Percentiles rank a stretch among this genome's conserved stretches.
Conservation (phyloP, 1,140 invertebrate species). For the Bombyx mori region DNA sequence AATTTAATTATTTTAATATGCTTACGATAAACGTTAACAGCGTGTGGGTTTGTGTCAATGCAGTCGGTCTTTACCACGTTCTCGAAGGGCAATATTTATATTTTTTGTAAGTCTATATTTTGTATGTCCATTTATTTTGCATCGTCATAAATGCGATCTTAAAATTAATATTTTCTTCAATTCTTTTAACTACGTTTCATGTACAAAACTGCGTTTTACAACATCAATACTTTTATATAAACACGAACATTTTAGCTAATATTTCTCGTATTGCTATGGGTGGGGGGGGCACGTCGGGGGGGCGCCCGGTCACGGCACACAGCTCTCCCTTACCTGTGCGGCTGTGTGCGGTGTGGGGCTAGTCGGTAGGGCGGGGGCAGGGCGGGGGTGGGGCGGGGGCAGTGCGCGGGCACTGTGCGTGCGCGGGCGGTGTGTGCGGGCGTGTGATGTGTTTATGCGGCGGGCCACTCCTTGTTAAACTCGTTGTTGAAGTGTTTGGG, state of each 20-base stretch:
- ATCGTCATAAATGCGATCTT: too few species aligned
- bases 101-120: conserved; percentile 10
- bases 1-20: conserved; percentile 11
- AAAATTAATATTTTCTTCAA: conserved; percentile 1
- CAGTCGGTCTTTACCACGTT: conserved; percentile 21
- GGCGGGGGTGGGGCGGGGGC: conserved; percentile 5
- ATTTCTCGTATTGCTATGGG: neutral
- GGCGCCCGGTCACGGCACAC: too few species aligned
- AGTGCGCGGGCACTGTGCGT: too few species aligned
- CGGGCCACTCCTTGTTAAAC: conserved; percentile 71
- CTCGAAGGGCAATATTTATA: conserved; percentile 3
- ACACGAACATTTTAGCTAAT: neutral
- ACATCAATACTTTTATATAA: neutral
- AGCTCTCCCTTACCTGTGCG: neutral
- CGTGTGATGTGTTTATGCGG: conserved; percentile 35
- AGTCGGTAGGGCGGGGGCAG: neutral
- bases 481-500: conserved; percentile 69
- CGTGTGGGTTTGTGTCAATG: conserved; percentile 69
- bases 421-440: too few species aligned
- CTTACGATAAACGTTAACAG: conserved; percentile 41
- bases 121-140: conserved; percentile 1
- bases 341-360: neutral
- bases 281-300: too few species aligned
- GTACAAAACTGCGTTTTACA: too few species aligned
- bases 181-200: neutral